Evolutionary conservation across 2,113 vertebrate genomes (phyloP).

Genomic region (Pollachius pollachius): DNA sequence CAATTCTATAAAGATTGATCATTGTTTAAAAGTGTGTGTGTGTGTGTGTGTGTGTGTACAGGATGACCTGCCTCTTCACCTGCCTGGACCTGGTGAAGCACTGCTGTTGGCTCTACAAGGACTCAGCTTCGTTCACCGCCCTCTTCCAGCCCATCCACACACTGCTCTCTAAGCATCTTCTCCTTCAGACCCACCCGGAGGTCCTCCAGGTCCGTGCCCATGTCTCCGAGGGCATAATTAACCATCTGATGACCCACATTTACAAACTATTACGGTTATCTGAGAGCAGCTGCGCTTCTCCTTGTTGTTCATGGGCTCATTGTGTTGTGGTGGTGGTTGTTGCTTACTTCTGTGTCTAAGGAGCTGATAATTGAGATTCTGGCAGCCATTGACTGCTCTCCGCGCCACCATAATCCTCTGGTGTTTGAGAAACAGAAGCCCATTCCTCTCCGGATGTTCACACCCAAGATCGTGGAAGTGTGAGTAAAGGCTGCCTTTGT

Average conservation of each 20-base stretch:
- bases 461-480: conserved; percentile 93
- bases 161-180: conserved; percentile 76
- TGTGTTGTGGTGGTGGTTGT: background rate
- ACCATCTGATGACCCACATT: no score
- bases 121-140: conserved; percentile 74
- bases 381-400: conserved; percentile 60
- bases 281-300: no score
- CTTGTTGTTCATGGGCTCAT: no score
- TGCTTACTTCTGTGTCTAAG: conserved; percentile 57
- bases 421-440: conserved; percentile 90
- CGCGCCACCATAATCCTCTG: conserved; percentile 58
- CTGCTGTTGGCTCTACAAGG: conserved; percentile 75
- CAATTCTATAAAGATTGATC: no score
- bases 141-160: conserved; percentile 75
- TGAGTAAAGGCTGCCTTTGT: conserved; percentile 65
- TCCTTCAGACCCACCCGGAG: conserved; percentile 60
- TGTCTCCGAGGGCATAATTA: background rate
- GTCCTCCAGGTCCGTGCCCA: conserved; percentile 76
- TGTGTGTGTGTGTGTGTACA: conserved; percentile 43
- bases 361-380: conserved; percentile 72
- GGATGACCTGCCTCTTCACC: conserved; percentile 79
- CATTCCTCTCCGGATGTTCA: conserved; percentile 85
- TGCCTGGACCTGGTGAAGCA: conserved; percentile 82
- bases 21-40: no score
- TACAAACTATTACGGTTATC: no score